These are phyloP conservation scores for Napeogenes sylphis DNA, from an alignment of 2,888 invertebrate species.

Conservation along the genomic window DNA sequence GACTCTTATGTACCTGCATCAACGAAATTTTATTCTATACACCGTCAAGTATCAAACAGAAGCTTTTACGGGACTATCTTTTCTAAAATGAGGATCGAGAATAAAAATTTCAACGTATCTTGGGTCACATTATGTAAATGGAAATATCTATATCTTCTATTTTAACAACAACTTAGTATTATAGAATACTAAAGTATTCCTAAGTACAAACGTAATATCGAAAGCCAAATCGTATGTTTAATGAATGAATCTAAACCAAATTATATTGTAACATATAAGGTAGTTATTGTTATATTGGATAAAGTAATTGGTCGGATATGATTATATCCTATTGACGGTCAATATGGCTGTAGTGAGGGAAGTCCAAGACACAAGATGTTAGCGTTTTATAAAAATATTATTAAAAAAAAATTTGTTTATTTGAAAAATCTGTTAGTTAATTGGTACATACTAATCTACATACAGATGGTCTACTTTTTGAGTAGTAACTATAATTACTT, in stretches of 20 bases:
- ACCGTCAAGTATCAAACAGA: constrained; percentile 20
- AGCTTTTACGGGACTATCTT: constrained; percentile 5
- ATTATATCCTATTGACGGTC: constrained; percentile 29
- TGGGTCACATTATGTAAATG: background rate
- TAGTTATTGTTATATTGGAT: constrained; percentile 23
- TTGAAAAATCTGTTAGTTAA: too few relatives aligned
- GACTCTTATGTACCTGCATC: constrained; percentile 31
- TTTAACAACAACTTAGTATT: too few relatives aligned
- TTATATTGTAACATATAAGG: constrained; percentile 7
- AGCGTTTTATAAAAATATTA: constrained; percentile 7
- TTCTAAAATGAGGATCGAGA: background rate
- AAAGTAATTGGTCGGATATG: constrained; percentile 30
- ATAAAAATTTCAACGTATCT: background rate
- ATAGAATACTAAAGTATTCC: too few relatives aligned
- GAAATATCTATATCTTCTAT: too few relatives aligned
- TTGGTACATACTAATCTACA: too few relatives aligned
- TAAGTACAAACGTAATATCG: background rate
- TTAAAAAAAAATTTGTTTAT: too few relatives aligned
- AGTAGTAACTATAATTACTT: too few relatives aligned
- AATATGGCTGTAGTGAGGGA: constrained; percentile 26
- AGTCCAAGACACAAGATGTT: constrained; percentile 6
- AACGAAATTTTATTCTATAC: constrained; percentile 32
- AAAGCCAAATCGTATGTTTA: background rate
- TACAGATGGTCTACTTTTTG: too few relatives aligned
- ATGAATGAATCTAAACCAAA: constrained; percentile 1